Evolutionary conservation across 2,888 invertebrate species (phyloP).

Genomic region (Incurvaria masculella): DNA sequence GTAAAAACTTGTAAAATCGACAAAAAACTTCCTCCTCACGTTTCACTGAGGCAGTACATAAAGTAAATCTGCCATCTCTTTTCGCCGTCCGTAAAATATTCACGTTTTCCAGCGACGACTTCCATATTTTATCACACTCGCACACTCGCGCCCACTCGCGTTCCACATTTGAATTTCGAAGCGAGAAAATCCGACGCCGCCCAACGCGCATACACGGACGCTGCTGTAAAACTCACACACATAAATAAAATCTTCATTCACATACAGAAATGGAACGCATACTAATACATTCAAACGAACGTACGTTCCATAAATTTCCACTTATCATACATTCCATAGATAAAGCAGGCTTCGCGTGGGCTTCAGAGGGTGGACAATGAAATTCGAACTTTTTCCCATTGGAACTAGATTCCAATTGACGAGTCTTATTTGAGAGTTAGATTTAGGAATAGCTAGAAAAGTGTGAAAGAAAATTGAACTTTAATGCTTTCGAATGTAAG

Average conservation of each 20-base stretch:
- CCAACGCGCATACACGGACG: slow-evolving; percentile 30
- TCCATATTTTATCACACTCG: slow-evolving; percentile 56
- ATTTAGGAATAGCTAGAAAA: too few relatives aligned
- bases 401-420: neutral
- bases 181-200: slow-evolving; percentile 40
- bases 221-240: neutral
- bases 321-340: neutral
- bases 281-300: neutral
- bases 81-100: neutral
- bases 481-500: too few relatives aligned
- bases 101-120: slow-evolving; percentile 23
- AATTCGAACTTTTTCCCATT: neutral
- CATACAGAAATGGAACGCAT: neutral
- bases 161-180: slow-evolving; percentile 54
- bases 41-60: neutral
- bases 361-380: neutral
- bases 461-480: too few relatives aligned
- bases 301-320: neutral
- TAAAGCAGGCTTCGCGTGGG: neutral
- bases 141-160: slow-evolving; percentile 52
- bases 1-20: neutral
- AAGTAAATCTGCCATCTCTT: neutral
- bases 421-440: too few relatives aligned
- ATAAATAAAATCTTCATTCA: neutral
- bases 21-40: neutral